Evolutionary conservation across 2,888 invertebrate genomes (phyloP).

Genomic region (Caenorhabditis sp.): DNA sequence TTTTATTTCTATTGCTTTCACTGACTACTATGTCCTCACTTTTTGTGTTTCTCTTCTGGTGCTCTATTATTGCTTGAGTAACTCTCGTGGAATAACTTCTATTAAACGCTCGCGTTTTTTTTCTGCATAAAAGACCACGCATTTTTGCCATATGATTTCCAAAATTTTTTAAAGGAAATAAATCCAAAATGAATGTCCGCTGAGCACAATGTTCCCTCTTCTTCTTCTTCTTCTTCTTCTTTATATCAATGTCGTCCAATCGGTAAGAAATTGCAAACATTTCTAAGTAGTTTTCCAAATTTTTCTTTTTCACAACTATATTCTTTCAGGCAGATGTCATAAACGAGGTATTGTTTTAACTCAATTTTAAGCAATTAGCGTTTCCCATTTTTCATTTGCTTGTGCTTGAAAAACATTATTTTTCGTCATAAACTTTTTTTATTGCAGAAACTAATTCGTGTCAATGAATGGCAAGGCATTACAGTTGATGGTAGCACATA

Average conservation of each 20-base stretch:
- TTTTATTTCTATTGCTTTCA: constrained; percentile 12
- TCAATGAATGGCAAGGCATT: constrained; percentile 53
- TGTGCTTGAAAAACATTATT: too few species aligned
- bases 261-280: neutral
- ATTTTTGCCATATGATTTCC: neutral
- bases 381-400: too few species aligned
- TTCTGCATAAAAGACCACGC: too few species aligned
- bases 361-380: too few species aligned
- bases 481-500: constrained; percentile 1
- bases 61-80: constrained; percentile 39
- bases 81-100: constrained; percentile 25
- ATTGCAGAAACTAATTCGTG: constrained; percentile 55
- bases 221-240: neutral
- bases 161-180: neutral
- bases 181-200: neutral
- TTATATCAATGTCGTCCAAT: neutral
- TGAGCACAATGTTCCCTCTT: neutral
- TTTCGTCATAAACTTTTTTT: neutral
- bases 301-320: neutral
- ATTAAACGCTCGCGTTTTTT: neutral
- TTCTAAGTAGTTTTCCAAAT: neutral
- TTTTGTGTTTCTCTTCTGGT: constrained; percentile 5
- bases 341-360: constrained; percentile 26
- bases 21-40: neutral
- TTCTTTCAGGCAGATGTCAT: constrained; percentile 22